Evolutionary conservation across 2,888 invertebrate genomes (phyloP), one percentile per base, ranked within the genome.

Genomic region (Gari tellinella): DNA sequence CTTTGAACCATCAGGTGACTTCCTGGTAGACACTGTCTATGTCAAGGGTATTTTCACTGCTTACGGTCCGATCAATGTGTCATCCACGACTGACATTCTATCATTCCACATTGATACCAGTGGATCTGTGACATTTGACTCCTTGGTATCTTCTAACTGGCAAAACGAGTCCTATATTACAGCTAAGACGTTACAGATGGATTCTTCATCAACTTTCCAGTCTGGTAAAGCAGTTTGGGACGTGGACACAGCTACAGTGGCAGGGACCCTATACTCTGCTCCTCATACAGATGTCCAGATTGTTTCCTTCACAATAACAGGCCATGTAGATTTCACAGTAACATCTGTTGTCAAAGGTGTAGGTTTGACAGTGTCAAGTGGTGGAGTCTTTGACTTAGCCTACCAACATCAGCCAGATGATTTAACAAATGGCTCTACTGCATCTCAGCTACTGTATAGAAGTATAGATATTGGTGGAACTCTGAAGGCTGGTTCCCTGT

Each of bases 401-500:
- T 84, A 65, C 55, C 62, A 72, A 53, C 58, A 73, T 23, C 23
- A 45, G 21, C 81, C 83, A 19, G 72, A 74, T 3, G 52, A 70
- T 43, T 23, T 23, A 0, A 53, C 49, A 14, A 25, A 52, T 15
- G 82, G 80, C 19, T 75, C 72, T 8, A 40, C 48, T n/a, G 37
- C 46, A 15, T 69, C 84, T 0, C 41, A 66, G 21, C 46, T 85
- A 7, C 57, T 55, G 0, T 70, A 78, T 25, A 56, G 67, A 10
- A 65, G 49, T 19, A 60, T 83, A 14, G 55, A 52, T n/a, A 68
- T 86, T 14, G 46, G 41, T 31, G 86, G 86, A 14, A 83, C 78
- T 5, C 37, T 86, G 5, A 67, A 77, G 41, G 83, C 83, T 10
- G 84, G 84, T 0, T 83, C 84, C 2, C 23, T 85, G 12, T 51